These are phyloP conservation scores for Galerucella nymphaeae DNA, from an alignment of 2,888 invertebrate genomes.

Conservation along the genomic window DNA sequence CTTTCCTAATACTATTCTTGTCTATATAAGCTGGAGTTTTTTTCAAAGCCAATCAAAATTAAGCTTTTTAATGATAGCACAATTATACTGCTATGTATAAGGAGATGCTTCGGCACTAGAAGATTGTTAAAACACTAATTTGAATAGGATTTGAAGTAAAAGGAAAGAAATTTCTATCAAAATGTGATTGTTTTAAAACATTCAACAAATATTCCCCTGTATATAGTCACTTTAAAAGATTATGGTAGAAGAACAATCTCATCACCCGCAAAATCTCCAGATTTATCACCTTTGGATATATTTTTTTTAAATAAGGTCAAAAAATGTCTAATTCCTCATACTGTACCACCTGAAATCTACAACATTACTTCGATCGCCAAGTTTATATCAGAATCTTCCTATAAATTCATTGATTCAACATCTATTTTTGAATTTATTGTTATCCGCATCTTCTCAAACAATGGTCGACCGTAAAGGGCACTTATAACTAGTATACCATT, in stretches of 20 bases:
- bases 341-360: too few relatives aligned
- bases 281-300: too few relatives aligned
- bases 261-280: too few relatives aligned
- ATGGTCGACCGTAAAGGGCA: constrained; percentile 20
- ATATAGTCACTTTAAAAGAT: too few relatives aligned
- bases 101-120: background rate
- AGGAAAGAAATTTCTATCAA: too few relatives aligned
- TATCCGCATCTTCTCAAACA: constrained; percentile 20
- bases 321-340: too few relatives aligned
- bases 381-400: background rate
- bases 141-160: background rate
- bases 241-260: too few relatives aligned
- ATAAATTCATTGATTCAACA: constrained; percentile 11
- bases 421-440: constrained; percentile 19
- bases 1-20: background rate
- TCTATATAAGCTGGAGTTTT: background rate
- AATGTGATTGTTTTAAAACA: too few relatives aligned
- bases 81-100: background rate
- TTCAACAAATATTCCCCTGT: too few relatives aligned
- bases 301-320: too few relatives aligned
- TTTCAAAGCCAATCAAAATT: too few relatives aligned
- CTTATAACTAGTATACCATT: constrained; percentile 18
- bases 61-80: background rate
- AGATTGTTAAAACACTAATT: background rate
- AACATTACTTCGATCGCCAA: too few relatives aligned